Percentiles rank a stretch among this genome's conserved stretches.
These are phyloP conservation scores for Ramazzottius varieornatus DNA, from an alignment of 2,888 invertebrate species.

Conservation along the genomic window DNA sequence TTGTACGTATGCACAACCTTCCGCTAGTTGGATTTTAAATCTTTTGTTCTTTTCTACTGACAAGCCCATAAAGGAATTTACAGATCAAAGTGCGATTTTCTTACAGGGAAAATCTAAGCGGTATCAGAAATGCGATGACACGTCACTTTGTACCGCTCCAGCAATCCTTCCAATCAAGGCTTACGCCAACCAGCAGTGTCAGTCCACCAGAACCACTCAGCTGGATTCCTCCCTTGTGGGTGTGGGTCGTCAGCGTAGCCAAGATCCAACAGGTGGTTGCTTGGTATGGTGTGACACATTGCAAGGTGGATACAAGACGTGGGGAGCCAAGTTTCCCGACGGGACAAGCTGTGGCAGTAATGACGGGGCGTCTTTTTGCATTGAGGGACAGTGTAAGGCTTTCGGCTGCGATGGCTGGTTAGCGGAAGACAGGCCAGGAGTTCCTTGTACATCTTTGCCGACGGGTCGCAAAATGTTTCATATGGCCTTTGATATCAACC, in stretches of 20 bases:
- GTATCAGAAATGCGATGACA: neutral
- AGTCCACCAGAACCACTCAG: neutral
- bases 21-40: too few relatives aligned
- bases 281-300: neutral
- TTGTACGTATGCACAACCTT: too few relatives aligned
- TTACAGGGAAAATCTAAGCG: conserved; percentile 1
- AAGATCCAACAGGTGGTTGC: neutral
- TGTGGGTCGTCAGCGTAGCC: neutral
- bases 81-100: neutral
- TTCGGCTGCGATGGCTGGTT: neutral
- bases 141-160: neutral
- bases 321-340: conserved; percentile 1
- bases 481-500: too few relatives aligned
- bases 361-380: neutral
- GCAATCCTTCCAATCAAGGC: neutral
- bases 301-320: neutral
- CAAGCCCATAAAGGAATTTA: neutral
- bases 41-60: too few relatives aligned
- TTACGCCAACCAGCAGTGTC: neutral
- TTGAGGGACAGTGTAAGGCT: neutral
- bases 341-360: neutral
- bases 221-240: neutral
- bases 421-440: neutral
- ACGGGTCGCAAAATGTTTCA: neutral
- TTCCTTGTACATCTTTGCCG: neutral